Conservation (phyloP, 2,113 vertebrate species). For the Excalfactoria chinensis region DNA sequence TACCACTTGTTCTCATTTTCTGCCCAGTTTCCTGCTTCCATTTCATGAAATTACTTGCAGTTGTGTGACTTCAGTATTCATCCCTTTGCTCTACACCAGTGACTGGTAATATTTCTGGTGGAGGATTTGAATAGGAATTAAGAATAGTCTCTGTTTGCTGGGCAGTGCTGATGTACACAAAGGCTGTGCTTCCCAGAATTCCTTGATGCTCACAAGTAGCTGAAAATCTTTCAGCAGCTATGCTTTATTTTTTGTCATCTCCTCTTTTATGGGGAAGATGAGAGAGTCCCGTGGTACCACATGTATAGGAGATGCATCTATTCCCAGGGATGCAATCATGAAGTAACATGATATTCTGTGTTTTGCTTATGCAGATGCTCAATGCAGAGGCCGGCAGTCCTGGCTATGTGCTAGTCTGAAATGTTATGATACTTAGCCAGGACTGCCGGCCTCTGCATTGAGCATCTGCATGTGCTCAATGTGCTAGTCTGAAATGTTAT, state of each 20-base stretch:
- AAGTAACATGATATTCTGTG: neutral
- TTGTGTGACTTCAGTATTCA: neutral
- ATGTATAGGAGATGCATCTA: accelerated
- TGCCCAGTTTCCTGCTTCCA: neutral
- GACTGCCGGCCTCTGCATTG: no score
- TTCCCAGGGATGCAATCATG: neutral
- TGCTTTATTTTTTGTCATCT: neutral
- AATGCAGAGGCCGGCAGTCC: neutral
- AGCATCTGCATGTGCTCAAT: no score
- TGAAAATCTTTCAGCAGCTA: neutral
- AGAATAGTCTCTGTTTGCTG: neutral
- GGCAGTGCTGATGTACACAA: neutral
- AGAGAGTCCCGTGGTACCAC: neutral
- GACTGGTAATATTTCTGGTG: neutral
- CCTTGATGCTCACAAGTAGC: neutral
- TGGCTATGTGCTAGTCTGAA: neutral
- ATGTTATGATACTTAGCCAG: neutral
- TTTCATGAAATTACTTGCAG: neutral
- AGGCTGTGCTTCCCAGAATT: neutral
- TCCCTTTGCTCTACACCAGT: neutral
- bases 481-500: neutral
- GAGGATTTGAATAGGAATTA: neutral
- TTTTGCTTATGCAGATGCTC: neutral
- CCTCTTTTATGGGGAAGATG: neutral
- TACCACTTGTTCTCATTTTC: neutral